Percentiles rank a stretch among this genome's conserved stretches.
phyloP scores from a whole-genome alignment of 2,888 invertebrate species.

The Cheilosia vernalis region DNA sequence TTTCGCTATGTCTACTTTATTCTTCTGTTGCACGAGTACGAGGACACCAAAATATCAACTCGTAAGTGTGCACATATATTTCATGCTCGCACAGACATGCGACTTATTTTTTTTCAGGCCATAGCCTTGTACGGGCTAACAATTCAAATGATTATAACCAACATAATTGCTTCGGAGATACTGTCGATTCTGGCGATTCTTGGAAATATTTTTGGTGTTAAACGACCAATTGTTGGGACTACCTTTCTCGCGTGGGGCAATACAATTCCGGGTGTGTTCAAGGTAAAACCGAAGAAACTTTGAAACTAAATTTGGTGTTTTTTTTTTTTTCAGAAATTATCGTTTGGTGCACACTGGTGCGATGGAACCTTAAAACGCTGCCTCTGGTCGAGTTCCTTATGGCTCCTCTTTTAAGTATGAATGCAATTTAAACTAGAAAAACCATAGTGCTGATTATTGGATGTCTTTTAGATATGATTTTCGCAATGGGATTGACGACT shows the following conservation, averaged over 20 bases:
- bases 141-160: conserved; percentile 26
- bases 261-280: conserved; percentile 42
- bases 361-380: conserved; percentile 40
- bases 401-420: conserved; percentile 57
- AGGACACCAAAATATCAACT: conserved; percentile 17
- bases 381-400: conserved; percentile 41
- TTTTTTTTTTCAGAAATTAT: conserved; percentile 36
- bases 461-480: conserved; percentile 35
- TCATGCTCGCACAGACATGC: not conserved
- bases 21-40: conserved; percentile 18
- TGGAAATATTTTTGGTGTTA: conserved; percentile 48
- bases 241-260: conserved; percentile 47
- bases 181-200: conserved; percentile 19
- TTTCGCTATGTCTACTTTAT: not conserved
- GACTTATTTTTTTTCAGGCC: conserved; percentile 6
- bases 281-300: not conserved
- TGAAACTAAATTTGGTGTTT: not conserved
- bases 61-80: conserved; percentile 7
- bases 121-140: conserved; percentile 36
- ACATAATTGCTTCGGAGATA: conserved; percentile 31
- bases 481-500: conserved; percentile 51
- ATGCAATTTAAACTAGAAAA: not conserved
- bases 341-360: conserved; percentile 22
- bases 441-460: not conserved
- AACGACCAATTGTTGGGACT: conserved; percentile 48